A percentile compares a stretch with the other conserved stretches of the same genome.
Conservation (phyloP, 2,113 vertebrate genomes). For the Festucalex cinctus region DNA sequence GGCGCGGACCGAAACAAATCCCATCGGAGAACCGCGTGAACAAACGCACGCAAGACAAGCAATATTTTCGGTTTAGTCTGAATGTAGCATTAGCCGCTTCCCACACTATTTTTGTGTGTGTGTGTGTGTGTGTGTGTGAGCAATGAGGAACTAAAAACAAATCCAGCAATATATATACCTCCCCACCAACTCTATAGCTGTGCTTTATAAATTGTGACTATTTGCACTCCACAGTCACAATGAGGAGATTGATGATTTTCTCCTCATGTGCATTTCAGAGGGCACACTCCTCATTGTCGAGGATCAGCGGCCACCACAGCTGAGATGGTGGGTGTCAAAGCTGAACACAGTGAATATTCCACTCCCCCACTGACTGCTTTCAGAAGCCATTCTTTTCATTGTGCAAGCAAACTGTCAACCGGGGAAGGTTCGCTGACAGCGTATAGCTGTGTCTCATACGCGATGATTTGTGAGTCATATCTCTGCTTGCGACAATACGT, state of each 20-base stretch:
- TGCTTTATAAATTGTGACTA: conserved; percentile 26
- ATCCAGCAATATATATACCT: conserved; percentile 40
- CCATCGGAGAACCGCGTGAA: too few relatives aligned
- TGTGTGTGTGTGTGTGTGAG: not conserved
- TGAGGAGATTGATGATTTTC: conserved; percentile 46
- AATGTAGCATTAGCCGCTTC: too few relatives aligned
- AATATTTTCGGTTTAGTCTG: too few relatives aligned
- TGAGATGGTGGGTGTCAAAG: conserved; percentile 52
- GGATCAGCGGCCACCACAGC: conserved; percentile 34
- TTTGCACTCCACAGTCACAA: conserved; percentile 18
- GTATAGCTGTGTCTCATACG: conserved; percentile 31
- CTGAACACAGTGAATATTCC: conserved; percentile 42
- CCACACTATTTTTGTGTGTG: conserved; percentile 7
- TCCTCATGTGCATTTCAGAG: conserved; percentile 30
- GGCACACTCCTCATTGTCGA: conserved; percentile 29
- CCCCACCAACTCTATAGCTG: conserved; percentile 29
- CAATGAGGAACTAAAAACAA: conserved; percentile 31
- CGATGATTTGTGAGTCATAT: conserved; percentile 21
- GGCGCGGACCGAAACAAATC: too few relatives aligned
- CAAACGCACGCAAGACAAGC: too few relatives aligned
- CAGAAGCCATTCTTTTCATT: conserved; percentile 32
- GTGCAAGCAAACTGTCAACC: conserved; percentile 45
- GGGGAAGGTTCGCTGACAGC: conserved; percentile 16
- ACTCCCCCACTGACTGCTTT: conserved; percentile 22
- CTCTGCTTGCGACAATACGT: conserved; percentile 4